Conservation (phyloP, 1,140 invertebrate genomes). For the Idris sp. region DNA sequence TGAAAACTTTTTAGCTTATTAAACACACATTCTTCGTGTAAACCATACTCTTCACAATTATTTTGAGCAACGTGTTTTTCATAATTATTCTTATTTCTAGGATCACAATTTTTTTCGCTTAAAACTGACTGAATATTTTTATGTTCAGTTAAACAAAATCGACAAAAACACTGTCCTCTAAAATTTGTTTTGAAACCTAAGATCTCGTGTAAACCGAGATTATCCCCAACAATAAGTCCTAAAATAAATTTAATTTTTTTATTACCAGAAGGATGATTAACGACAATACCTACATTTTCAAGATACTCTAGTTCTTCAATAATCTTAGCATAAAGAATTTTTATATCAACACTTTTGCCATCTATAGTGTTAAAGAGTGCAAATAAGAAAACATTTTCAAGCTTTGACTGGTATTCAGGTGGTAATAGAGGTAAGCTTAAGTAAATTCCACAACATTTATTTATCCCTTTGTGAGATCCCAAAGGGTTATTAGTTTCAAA, state of each 20-base stretch:
- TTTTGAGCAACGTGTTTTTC: neutral
- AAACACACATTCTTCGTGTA: constrained; percentile 69
- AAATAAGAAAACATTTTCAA: constrained; percentile 42
- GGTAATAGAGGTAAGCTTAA: constrained; percentile 15
- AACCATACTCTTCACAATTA: constrained; percentile 42
- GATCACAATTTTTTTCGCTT: constrained; percentile 3
- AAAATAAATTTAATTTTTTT: constrained; percentile 6
- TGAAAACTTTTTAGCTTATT: constrained; percentile 57
- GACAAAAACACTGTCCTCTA: constrained; percentile 62
- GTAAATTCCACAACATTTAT: constrained; percentile 30
- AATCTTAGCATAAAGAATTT: constrained; percentile 13
- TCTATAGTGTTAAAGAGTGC: constrained; percentile 18
- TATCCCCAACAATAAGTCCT: constrained; percentile 23
- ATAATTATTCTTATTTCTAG: neutral
- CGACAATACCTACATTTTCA: constrained; percentile 8
- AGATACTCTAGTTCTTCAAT: constrained; percentile 34
- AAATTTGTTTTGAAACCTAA: constrained; percentile 58
- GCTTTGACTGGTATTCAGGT: constrained; percentile 16
- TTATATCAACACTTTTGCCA: constrained; percentile 14
- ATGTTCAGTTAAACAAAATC: constrained; percentile 55
- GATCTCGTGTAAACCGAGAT: constrained; percentile 18
- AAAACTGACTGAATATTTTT: too few relatives aligned
- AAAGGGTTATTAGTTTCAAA: constrained; percentile 39
- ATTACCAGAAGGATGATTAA: neutral
- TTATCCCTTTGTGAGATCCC: constrained; percentile 31